Base-by-base conservation (phyloP, 2,797 vertebrate genomes). In the Intellagama lesueurii region DNA sequence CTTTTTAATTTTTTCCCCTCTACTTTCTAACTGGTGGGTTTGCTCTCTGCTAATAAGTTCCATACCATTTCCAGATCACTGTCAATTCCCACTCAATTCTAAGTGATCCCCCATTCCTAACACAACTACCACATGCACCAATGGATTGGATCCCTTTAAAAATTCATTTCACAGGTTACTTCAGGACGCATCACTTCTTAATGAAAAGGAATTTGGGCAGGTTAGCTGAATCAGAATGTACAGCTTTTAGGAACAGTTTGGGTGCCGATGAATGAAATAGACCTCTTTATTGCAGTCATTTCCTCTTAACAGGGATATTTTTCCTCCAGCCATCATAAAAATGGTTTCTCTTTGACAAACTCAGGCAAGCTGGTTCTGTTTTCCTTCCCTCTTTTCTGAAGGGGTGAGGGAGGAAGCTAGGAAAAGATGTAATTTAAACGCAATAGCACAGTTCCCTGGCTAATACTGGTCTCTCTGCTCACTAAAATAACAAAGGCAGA, bases 371-470 rank as follows among this genome's bases (percentile, higher is more conserved):
- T 89, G 77, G 75, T 87, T 90, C 90, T 88, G 16, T 44, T 72
- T 84, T 44, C 60, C 83, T 80, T 35, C 77, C 40, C 52, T 49
- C 76, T 89, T 88, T 84, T 52, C 77, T 80, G 56, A 72, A 82
- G 89, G 60, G 16, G 19, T 16, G 52, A 56, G 9, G 7, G 52
- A 14, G 16, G 5, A 91, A 66, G 64, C 90, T 0, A 0, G 90
- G 91, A 85, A 93, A 88, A 26, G 19, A 64, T 84, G 79, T 68
- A 84, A 94, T 91, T 94, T 90, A 93, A 94, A 94, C 75, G 30
- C 83, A 89, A 44, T 79, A 81, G 47, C 2, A 83, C 88, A 91
- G 11, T n/a, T 89, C 88, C 82, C 72, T 90, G 84, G 85, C 70
- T 84, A 81, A 88, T 86, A 81, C 12, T 44, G 32, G 66, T 78